Evolutionary conservation across 2,888 invertebrate genomes (phyloP), one percentile per base, ranked within the genome.

Genomic region (Sinelater perroti): DNA sequence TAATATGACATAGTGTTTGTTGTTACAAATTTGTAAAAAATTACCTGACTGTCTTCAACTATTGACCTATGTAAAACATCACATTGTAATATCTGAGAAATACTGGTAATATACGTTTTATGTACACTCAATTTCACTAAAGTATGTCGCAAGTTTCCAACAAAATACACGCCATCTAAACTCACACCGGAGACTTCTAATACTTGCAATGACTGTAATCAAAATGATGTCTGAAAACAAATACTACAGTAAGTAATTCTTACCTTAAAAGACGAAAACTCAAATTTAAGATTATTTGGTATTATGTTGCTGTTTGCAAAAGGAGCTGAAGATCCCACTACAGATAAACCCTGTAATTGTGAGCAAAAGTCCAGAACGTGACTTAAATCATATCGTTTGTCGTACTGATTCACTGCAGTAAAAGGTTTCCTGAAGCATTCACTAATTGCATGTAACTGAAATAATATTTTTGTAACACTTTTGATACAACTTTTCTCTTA

Each of bases 361-460:
- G 88, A 88, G 75, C 90, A 91, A 72, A 94, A 92, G 77, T 97
- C 97, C 49, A 97, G 76, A 1, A 96, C 87, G 71, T 96, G 94
- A 62, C 95, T 93, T 68, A 97, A 90, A 78, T 97, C 95, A 69
- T 87, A 91, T 76, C 88, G 86, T 66, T 88, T 88, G 68, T 93
- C 91, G 16, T 84, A 83, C 60, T 88, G 87, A 71, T 93, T 93
- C 56, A 86, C 83, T 1, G 87, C 82, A 0, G 96, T 93, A 73
- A 95, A 91, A 0, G 95, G 91, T 68, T 93, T 86, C 75, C 90
- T 91, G 44, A 96, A 82, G 63, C 95, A 84, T 75, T 93, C 89
- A 72, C 92, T 94, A 54, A 97, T 88, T n/a, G 97, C 91, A 78
- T 91, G 88, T 17, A 97, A 79, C 90, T 97, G 82, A 56, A 85